Evolutionary conservation across 2,888 invertebrate genomes (phyloP), one percentile per base, ranked within the genome.

Genomic region (Zygogramma bicolorata): DNA sequence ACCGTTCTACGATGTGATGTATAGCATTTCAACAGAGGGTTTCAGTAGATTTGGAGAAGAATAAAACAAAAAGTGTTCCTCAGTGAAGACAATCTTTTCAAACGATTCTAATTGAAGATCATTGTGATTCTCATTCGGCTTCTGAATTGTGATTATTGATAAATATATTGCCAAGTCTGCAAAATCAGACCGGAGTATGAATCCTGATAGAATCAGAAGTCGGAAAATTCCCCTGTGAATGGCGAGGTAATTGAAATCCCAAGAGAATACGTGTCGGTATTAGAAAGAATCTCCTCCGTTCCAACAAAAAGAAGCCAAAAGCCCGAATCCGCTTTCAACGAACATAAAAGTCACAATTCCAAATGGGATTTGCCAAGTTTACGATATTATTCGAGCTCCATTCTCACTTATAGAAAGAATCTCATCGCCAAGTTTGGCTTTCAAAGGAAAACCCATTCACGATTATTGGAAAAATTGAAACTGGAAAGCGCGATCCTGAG

Each of bases 301-400:
- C 57, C 65, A 65, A 85, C 85, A 86, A 86, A 86, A 85, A 85
- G 85, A 85, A 85, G 83, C 84, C 84, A 83, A 85, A 84, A 83
- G 84, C 84, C 85, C 82, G 86, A 87, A 87, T 87, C 87, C 85
- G 81, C 87, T 87, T 87, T 86, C 84, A 85, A 83, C 82, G 83
- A 82, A 86, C 87, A 87, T 87, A 87, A 87, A 87, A 87, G 87
- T 87, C 87, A 87, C 87, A 87, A 87, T 87, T 87, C 87, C 85
- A 85, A 86, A 86, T 86, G 86, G 87, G 87, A 87, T 87, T 87
- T 87, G 86, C 85, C 86, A 87, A 87, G 86, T 87, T 87, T 87
- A 87, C 87, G 87, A 87, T 87, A 87, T 87, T 87, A 87, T 87
- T 87, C 87, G 83, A 81, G 84, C 84, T 86, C 86, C 84, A 85